These are phyloP conservation scores for Drosophila jambulina DNA, from an alignment of 1,140 invertebrate species.

Conservation along the genomic window DNA sequence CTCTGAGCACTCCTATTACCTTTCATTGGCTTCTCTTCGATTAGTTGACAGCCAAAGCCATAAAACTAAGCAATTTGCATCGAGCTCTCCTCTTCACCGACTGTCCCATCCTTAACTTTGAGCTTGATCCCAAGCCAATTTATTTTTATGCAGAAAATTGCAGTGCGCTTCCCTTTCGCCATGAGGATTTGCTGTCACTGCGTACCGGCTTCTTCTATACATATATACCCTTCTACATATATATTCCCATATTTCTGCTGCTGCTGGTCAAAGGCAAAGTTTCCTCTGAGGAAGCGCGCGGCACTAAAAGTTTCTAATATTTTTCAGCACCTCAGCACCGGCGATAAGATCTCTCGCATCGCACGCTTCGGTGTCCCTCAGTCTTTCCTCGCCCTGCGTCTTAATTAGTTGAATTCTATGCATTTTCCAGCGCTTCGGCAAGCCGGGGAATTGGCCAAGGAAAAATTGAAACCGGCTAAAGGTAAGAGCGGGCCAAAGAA, in stretches of 20 bases:
- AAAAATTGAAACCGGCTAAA: slow-evolving; percentile 43
- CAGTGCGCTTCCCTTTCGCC: slow-evolving; percentile 40
- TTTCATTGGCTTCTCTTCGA: slow-evolving; percentile 62
- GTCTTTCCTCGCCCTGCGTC: slow-evolving; percentile 42
- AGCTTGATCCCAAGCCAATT: slow-evolving; percentile 68
- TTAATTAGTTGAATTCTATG: slow-evolving; percentile 81
- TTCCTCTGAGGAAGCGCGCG: slow-evolving; percentile 37
- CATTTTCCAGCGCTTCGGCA: slow-evolving; percentile 53
- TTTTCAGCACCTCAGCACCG: slow-evolving; percentile 76
- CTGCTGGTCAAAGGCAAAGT: slow-evolving; percentile 71
- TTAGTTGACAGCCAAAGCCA: slow-evolving; percentile 51
- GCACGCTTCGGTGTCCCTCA: slow-evolving; percentile 37
- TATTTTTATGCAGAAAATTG: slow-evolving; percentile 72
- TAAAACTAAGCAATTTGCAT: slow-evolving; percentile 66
- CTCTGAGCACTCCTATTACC: slow-evolving; percentile 39
- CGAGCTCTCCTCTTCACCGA: background rate
- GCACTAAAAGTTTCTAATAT: slow-evolving; percentile 77
- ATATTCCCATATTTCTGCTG: slow-evolving; percentile 18
- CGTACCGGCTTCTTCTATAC: slow-evolving; percentile 30
- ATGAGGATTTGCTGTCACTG: slow-evolving; percentile 79
- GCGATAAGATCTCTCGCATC: slow-evolving; percentile 72
- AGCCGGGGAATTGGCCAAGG: slow-evolving; percentile 42
- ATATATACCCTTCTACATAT: background rate
- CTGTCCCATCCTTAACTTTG: slow-evolving; percentile 27
- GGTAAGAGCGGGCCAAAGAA: slow-evolving; percentile 12